Conservation (phyloP, 1,140 invertebrate genomes). For the Meloidogyne hapla region DNA sequence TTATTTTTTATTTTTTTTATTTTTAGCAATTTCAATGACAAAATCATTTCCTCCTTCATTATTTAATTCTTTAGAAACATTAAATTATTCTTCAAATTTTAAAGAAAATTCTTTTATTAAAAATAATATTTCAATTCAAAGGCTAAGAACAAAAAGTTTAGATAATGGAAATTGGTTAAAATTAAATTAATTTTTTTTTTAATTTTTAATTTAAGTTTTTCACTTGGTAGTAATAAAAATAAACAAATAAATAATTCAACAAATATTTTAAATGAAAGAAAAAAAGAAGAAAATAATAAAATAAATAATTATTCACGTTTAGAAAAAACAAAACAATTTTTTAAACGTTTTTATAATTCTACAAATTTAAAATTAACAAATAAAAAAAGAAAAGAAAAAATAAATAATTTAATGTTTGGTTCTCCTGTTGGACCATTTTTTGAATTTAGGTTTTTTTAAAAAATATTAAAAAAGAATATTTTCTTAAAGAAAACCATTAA, state of each 20-base stretch:
- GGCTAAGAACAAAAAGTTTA: slow-evolving; percentile 40
- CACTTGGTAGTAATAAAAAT: slow-evolving; percentile 10
- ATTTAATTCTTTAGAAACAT: background rate
- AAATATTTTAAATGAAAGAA: background rate
- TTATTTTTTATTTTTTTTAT: background rate
- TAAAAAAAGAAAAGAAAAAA: slow-evolving; percentile 1
- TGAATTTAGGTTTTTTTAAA: slow-evolving; percentile 33
- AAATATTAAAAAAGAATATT: slow-evolving; percentile 4
- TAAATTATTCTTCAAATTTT: background rate
- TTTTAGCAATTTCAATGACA: background rate
- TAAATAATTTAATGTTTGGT: slow-evolving; percentile 24
- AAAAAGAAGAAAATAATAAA: background rate
- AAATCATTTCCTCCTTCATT: background rate
- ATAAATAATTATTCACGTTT: slow-evolving; percentile 12
- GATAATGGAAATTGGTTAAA: slow-evolving; percentile 40
- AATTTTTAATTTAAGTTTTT: background rate
- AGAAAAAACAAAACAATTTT: slow-evolving; percentile 42
- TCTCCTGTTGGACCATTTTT: slow-evolving; percentile 30
- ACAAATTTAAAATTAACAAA: slow-evolving; percentile 38
- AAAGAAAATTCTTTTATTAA: background rate
- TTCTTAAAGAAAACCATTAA: slow-evolving; percentile 39
- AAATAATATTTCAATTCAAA: background rate
- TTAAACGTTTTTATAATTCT: slow-evolving; percentile 35
- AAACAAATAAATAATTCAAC: background rate
- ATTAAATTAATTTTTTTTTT: slow-evolving; percentile 16